These are phyloP conservation scores for Halesus radiatus DNA, from an alignment of 1,140 invertebrate genomes.

Conservation along the genomic window DNA sequence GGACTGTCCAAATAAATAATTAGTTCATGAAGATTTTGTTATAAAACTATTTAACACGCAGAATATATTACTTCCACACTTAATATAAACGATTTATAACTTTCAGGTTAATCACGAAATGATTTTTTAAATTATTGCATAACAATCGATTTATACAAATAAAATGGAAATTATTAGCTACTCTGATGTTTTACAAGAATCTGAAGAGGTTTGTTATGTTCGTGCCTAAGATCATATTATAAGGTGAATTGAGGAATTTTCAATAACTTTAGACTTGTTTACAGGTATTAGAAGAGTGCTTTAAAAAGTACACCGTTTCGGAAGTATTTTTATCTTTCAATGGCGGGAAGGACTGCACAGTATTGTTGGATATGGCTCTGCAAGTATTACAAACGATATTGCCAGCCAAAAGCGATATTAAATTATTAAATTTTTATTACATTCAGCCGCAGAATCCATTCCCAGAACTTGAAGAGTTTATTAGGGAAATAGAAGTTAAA, in stretches of 20 bases:
- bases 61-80: too few species aligned
- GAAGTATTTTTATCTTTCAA: conserved; percentile 94
- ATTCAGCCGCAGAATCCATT: conserved; percentile 84
- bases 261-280: not conserved
- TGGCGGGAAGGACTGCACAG: conserved; percentile 98
- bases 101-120: not conserved
- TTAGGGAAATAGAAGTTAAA: conserved; percentile 77
- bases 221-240: too few species aligned
- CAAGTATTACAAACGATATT: conserved; percentile 74
- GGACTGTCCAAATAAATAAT: too few species aligned
- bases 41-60: too few species aligned
- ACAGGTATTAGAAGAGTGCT: conserved; percentile 69
- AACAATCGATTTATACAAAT: not conserved
- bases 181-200: conserved; percentile 43
- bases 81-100: not conserved
- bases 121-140: not conserved
- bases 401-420: conserved; percentile 60
- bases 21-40: too few species aligned
- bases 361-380: conserved; percentile 84
- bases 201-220: conserved; percentile 33
- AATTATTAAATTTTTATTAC: conserved; percentile 78
- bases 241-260: too few species aligned
- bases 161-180: conserved; percentile 48
- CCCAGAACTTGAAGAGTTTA: conserved; percentile 89
- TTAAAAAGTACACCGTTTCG: conserved; percentile 73